Conservation (phyloP, 2,797 vertebrate genomes). For the Gallirallus australis region DNA sequence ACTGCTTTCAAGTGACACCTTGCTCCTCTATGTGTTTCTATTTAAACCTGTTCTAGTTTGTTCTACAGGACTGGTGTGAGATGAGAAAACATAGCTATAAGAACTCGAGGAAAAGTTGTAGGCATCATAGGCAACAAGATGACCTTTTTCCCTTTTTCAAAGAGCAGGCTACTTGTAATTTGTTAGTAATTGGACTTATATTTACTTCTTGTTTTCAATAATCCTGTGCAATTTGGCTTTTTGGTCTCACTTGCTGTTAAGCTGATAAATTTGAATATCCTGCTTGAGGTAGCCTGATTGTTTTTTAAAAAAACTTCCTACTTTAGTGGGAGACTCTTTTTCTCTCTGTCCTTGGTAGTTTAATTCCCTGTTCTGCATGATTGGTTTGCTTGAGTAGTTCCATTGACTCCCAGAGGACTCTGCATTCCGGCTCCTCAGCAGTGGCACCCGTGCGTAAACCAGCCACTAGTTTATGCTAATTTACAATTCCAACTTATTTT, state of each 20-base stretch:
- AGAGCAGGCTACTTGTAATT: background rate
- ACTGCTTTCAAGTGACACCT: background rate
- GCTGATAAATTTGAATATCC: background rate
- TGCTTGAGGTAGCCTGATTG: background rate
- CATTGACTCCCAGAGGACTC: background rate
- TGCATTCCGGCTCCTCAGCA: background rate
- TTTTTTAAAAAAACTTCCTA: background rate
- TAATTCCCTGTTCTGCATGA: constrained; percentile 19
- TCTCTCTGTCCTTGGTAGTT: background rate
- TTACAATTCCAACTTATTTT: constrained; percentile 17
- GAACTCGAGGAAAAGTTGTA: background rate
- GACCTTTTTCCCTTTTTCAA: background rate
- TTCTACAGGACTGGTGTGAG: background rate
- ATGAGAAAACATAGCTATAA: background rate
- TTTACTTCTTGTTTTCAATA: background rate
- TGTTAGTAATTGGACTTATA: too few relatives aligned
- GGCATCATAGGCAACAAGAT: background rate
- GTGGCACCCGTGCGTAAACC: background rate
- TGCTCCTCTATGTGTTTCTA: background rate
- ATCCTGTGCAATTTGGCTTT: background rate
- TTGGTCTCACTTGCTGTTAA: background rate
- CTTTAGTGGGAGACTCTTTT: background rate
- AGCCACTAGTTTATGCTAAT: background rate
- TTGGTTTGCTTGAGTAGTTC: constrained; percentile 10
- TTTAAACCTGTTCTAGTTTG: background rate